Base-by-base conservation (phyloP, 1,140 invertebrate species). In the Nomia melanderi region DNA sequence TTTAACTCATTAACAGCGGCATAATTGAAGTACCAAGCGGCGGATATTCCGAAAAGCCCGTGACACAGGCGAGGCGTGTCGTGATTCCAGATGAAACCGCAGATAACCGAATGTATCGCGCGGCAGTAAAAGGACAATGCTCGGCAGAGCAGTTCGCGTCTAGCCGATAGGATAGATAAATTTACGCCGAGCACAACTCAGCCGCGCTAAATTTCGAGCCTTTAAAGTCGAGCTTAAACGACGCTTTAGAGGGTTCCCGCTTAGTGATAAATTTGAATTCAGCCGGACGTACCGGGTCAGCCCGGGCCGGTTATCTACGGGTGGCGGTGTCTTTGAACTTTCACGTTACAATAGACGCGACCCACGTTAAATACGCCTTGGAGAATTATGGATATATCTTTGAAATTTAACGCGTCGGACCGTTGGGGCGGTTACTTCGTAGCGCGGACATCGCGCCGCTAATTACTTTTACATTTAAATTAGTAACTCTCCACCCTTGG, bases 391-490 rank as follows among this genome's bases (percentile, higher is more conserved):
- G 17, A 25, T 56, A n/a, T n/a, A 56, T 56, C 53, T 56, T 56
- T 56, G 74, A 77, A 70, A 70, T 77, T 77, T 70, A 54, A 36
- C 57, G 27, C 39, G 36, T 20, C 4, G 7, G 14, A n/a, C 3
- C 3, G 33, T 36, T 31, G 60, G 23, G 17, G 29, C 23, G 33
- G 33, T 1, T 67, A 67, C 57, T 75, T 67, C 64, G 54, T 25
- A 14, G 20, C 54, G 31, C 14, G 17, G 8, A 39, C 47, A 31
- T 20, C 44, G n/a, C 60, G 14, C 8, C 29, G 53, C 64, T 75
- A 75, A 75, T 75, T 67, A 75, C 73, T 75, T 75, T 75, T 67
- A 75, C 72, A 67, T 75, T 67, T 57, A 75, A 67, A 75, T 75
- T 75, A 75, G 72, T 53, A 57, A 53, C 29, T 66, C 57, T 57